These are phyloP conservation scores for Neuroscelio doddi DNA, from an alignment of 2,888 invertebrate genomes.

Conservation along the genomic window DNA sequence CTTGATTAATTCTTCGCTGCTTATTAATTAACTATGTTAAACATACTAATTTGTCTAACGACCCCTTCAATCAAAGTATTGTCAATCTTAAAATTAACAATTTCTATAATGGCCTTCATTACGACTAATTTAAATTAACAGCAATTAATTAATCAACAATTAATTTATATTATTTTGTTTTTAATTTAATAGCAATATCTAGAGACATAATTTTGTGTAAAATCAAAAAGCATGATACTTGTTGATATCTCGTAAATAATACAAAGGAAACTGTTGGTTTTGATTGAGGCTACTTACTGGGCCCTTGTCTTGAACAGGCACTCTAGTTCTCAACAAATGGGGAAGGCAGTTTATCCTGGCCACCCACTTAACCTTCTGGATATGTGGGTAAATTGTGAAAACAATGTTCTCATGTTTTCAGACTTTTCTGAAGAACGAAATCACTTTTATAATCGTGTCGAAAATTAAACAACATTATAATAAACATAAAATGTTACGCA, in stretches of 20 bases:
- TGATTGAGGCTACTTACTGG: slow-evolving; percentile 22
- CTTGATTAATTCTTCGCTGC: not conserved
- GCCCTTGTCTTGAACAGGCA: slow-evolving; percentile 46
- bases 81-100: too few relatives aligned
- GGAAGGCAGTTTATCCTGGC: slow-evolving; percentile 45
- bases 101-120: too few relatives aligned
- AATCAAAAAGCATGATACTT: slow-evolving; percentile 26
- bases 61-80: too few relatives aligned
- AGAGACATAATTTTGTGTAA: slow-evolving; percentile 12
- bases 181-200: slow-evolving; percentile 7
- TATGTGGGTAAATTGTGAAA: slow-evolving; percentile 54
- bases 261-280: slow-evolving; percentile 19
- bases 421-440: slow-evolving; percentile 16
- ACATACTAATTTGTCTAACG: too few relatives aligned
- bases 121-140: too few relatives aligned
- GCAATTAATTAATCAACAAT: too few relatives aligned
- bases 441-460: not conserved
- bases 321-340: slow-evolving; percentile 42
- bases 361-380: slow-evolving; percentile 57
- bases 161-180: too few relatives aligned
- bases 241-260: slow-evolving; percentile 38
- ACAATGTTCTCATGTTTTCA: slow-evolving; percentile 44
- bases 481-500: too few relatives aligned
- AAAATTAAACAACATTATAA: too few relatives aligned
- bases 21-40: too few relatives aligned